Evolutionary conservation across 1,140 invertebrate species (phyloP), one percentile per base, ranked within the genome.

Genomic region (Spodoptera frugiperda): DNA sequence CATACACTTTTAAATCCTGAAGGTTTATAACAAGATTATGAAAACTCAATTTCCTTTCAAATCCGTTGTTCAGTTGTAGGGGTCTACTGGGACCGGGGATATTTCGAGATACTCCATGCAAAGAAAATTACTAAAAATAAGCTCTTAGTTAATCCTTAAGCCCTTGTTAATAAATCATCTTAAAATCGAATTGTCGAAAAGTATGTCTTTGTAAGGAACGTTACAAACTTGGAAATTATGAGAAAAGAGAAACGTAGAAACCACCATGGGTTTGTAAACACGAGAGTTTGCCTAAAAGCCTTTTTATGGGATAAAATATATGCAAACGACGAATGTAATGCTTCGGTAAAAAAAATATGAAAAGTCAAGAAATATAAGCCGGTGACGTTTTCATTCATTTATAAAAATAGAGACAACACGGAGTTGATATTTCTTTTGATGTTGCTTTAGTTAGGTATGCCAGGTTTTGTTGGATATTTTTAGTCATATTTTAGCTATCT

Each of bases 211-310:
- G 12, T 25, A 11, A 10, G 10, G 5, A 65, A 25, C 44, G 12
- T 46, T 17, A 65, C 39, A 65, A 10, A 39, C 61, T 25, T 51
- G n/a, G 46, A 17, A 68, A 68, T 30, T 68, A 68, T 68, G 25
- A 25, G 25, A 25, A 25, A 53, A 30, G n/a, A 11, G 21, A 51
- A 21, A 48, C n/a, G 17, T 15, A 61, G 21, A 70, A 19, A 15
- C 49, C n/a, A 33, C 67, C 67, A 51, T 54, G 49, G n/a, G 25
- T 70, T 53, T 70, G 21, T 70, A 68, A 70, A 77, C 17, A 61
- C 53, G 54, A 55, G 65, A 68, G 61, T 70, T 61, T 48, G 65
- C 54, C 55, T 77, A 71, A 77, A 70, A 77, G 65, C 65, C 25
- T 53, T 46, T 70, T 77, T 77, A 55, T 71, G 55, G 30, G 14